These are phyloP conservation scores for Phoxinus dragarum DNA, from an alignment of 2,797 vertebrate species.

Conservation along the genomic window DNA sequence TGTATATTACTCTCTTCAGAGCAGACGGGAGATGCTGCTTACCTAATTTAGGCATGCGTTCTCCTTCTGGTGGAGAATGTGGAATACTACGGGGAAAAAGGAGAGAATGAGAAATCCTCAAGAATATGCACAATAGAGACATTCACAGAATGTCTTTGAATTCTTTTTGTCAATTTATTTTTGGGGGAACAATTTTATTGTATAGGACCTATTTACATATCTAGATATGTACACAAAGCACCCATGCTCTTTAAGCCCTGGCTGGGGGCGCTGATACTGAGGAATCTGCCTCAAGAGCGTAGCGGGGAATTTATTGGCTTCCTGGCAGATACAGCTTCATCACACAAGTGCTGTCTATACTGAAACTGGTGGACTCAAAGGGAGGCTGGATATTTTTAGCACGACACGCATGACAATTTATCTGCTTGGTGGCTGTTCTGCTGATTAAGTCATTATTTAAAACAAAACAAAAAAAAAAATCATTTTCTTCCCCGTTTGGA, in stretches of 20 bases:
- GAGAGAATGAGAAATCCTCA: constrained; percentile 65
- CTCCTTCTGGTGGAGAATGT: constrained; percentile 80
- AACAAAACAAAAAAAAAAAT: constrained; percentile 66
- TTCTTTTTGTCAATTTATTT: constrained; percentile 92
- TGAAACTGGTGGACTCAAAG: constrained; percentile 86
- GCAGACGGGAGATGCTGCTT: constrained; percentile 70
- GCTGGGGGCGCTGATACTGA: constrained; percentile 82
- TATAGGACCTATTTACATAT: constrained; percentile 98
- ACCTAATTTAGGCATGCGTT: constrained; percentile 89
- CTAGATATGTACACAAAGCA: constrained; percentile 97
- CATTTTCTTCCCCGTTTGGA: constrained; percentile 91
- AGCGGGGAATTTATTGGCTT: constrained; percentile 76
- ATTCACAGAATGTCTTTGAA: constrained; percentile 89
- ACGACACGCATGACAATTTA: constrained; percentile 99
- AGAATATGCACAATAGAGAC: constrained; percentile 98
- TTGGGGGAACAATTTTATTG: constrained; percentile 92
- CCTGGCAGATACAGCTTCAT: constrained; percentile 92
- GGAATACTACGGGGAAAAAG: constrained; percentile 60
- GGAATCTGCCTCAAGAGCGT: constrained; percentile 81
- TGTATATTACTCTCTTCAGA: constrained; percentile 72
- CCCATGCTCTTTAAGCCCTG: constrained; percentile 94
- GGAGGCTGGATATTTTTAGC: constrained; percentile 98
- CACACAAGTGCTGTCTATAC: constrained; percentile 95
- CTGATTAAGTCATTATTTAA: constrained; percentile 97
- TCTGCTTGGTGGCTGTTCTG: constrained; percentile 99